These are phyloP conservation scores for Ectobius pallidus DNA, from an alignment of 2,888 invertebrate species.

Conservation along the genomic window DNA sequence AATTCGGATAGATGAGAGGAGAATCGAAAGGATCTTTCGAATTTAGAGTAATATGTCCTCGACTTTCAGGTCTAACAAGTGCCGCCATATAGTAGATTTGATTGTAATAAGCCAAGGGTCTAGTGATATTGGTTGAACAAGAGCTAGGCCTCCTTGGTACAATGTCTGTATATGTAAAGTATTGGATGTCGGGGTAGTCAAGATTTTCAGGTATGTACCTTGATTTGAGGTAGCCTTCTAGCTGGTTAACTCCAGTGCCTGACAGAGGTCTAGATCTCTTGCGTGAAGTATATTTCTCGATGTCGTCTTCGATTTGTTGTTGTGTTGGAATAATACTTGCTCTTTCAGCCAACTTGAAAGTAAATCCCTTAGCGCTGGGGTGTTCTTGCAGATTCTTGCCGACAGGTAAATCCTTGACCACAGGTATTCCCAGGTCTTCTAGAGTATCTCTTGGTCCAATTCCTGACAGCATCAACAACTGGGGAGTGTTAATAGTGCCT, in stretches of 20 bases:
- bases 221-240: background rate
- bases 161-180: background rate
- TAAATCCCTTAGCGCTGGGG: constrained; percentile 65
- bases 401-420: constrained; percentile 66
- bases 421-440: constrained; percentile 58
- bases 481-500: constrained; percentile 65
- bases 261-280: background rate
- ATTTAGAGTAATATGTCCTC: background rate
- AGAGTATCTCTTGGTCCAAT: constrained; percentile 67
- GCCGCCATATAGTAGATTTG: background rate
- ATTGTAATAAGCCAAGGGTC: background rate
- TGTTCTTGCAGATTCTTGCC: constrained; percentile 67
- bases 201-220: background rate
- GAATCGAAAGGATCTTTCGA: constrained; percentile 70
- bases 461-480: constrained; percentile 69
- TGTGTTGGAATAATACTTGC: background rate
- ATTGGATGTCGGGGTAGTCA: constrained; percentile 2
- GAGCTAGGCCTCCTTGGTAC: too few species aligned
- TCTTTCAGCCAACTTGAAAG: background rate
- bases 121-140: background rate
- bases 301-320: background rate
- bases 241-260: background rate
- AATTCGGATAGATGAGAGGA: constrained; percentile 89
- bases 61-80: background rate
- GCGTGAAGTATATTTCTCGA: background rate